Base-by-base conservation (phyloP, 1,140 invertebrate genomes). In the Physella acuta region DNA sequence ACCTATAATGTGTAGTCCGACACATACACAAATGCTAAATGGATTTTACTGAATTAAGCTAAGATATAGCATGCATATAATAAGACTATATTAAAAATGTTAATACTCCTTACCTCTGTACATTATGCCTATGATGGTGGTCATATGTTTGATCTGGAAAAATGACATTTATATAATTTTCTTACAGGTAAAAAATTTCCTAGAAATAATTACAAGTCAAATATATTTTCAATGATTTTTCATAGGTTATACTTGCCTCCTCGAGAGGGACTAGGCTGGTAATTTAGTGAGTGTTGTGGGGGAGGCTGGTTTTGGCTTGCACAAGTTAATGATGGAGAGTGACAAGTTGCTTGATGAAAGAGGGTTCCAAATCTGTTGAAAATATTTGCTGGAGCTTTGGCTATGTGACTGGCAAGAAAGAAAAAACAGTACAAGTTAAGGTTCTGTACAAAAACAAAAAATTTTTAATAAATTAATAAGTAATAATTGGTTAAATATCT, bases 331-430 rank as follows among this genome's bases (percentile, higher is more conserved):
- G n/a, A n/a, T n/a, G n/a, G n/a, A n/a, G n/a, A n/a, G n/a, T n/a
- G n/a, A n/a, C n/a, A n/a, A n/a, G n/a, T n/a, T n/a, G n/a, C n/a
- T n/a, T n/a, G n/a, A n/a, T n/a, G n/a, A n/a, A n/a, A n/a, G n/a
- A n/a, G n/a, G n/a, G n/a, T n/a, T n/a, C n/a, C n/a, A n/a, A n/a
- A n/a, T n/a, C n/a, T n/a, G n/a, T 74, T 66, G 20, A 74, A 66
- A 63, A 76, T 68, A 31, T 72, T 64, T 33, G 49, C 44, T 30
- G 71, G 71, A 28, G 71, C 68, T 63, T 74, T 66, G 0, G 59
- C 60, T 20, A 76, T 60, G 49, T 65, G 53, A 37, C 75, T 76
- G 68, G n/a, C 36, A 65, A 72, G 3, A 4, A 34, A 36, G 4
- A 62, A 53, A 56, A n/a, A 71, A 28, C 37, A 60, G 66, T 39